These are phyloP conservation scores for Phrixothrix hirtus DNA, from an alignment of 2,888 invertebrate genomes.

Conservation along the genomic window DNA sequence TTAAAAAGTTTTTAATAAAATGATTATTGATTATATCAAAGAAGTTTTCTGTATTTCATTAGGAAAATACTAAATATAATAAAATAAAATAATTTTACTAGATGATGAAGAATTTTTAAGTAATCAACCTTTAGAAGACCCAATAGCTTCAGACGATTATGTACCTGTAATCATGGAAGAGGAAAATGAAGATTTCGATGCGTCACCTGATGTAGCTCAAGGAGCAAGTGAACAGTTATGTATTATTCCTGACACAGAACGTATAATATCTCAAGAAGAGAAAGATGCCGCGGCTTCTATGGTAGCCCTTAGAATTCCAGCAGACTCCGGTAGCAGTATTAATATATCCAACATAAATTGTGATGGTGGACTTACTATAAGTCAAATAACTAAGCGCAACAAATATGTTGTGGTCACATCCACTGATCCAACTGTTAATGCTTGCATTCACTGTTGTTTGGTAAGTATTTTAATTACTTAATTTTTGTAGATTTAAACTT, in stretches of 20 bases:
- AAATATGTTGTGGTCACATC: slow-evolving; percentile 30
- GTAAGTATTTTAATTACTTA: slow-evolving; percentile 37
- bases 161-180: slow-evolving; percentile 50
- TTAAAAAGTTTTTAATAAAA: too few relatives aligned
- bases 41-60: too few relatives aligned
- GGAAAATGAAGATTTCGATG: slow-evolving; percentile 55
- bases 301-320: slow-evolving; percentile 45
- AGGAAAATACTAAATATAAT: too few relatives aligned
- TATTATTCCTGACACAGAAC: slow-evolving; percentile 69
- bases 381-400: slow-evolving; percentile 49
- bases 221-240: slow-evolving; percentile 72
- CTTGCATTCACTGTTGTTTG: slow-evolving; percentile 58
- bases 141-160: slow-evolving; percentile 37
- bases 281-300: slow-evolving; percentile 61
- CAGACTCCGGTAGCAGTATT: slow-evolving; percentile 37
- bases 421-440: slow-evolving; percentile 51
- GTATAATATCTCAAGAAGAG: slow-evolving; percentile 69
- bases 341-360: too few relatives aligned
- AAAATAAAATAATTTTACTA: too few relatives aligned
- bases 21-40: too few relatives aligned
- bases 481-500: neutral
- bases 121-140: slow-evolving; percentile 36
- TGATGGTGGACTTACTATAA: too few relatives aligned
- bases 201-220: slow-evolving; percentile 40
- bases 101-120: slow-evolving; percentile 20